Evolutionary conservation across 2,113 vertebrate genomes (phyloP).

Genomic region (Malurus cyaneus): DNA sequence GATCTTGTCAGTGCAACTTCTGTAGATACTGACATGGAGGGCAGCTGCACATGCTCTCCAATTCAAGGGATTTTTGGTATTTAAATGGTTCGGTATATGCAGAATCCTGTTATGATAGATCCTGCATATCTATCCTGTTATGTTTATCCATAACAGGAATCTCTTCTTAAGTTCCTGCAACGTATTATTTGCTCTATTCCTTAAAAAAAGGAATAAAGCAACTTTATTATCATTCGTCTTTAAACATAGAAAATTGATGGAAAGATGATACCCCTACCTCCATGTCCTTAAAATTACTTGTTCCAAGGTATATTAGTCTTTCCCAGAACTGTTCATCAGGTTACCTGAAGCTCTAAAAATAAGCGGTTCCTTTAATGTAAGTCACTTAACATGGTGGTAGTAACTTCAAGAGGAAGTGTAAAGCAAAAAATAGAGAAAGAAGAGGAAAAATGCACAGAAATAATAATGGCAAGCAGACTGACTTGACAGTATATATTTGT

Average conservation of each 20-base stretch:
- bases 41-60: background rate
- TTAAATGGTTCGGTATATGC: background rate
- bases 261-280: background rate
- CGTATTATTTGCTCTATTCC: background rate
- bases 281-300: background rate
- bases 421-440: background rate
- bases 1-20: background rate
- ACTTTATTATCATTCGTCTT: background rate
- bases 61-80: background rate
- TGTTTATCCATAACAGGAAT: background rate
- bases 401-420: background rate
- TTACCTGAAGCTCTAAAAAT: background rate
- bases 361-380: background rate
- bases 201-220: background rate
- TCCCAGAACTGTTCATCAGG: background rate
- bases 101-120: no score
- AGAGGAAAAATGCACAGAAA: background rate
- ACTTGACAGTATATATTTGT: background rate
- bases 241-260: background rate
- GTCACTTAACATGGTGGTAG: background rate
- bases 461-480: background rate
- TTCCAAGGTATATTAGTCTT: background rate
- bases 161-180: background rate
- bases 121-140: no score
- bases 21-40: background rate